Base-by-base conservation (phyloP, 2,113 vertebrate species). In the Strigops habroptila region DNA sequence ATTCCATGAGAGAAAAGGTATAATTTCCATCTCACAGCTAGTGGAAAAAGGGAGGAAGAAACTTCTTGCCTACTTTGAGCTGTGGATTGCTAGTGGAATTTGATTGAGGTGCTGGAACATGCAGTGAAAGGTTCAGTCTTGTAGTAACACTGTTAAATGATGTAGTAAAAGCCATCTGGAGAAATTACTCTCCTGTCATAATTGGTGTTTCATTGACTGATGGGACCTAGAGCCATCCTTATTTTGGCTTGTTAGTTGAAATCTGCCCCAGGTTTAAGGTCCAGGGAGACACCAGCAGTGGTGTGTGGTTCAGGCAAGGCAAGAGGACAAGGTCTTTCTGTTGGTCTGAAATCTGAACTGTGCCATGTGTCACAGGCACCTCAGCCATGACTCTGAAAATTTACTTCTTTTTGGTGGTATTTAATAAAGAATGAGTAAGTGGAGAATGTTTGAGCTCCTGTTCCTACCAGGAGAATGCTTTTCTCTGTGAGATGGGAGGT, bases 241-340 rank as follows among this genome's bases (percentile, higher is more conserved):
- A 0, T 41, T 67, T 87, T 1, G 1, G 51, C 23, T 87, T 1
- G 1, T 9, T 53, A 6, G 27, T 35, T 77, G 51, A 88, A 81
- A 65, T 49, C 14, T 86, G 25, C 28, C 18, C 8, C 5, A 9
- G 18, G 6, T 63, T 80, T 78, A 39, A 70, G 25, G 65, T 33
- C 25, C 33, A 51, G 52, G 70, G 48, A 62, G 57, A 31, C 16
- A 13, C 6, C 49, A 62, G 22, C 46, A 24, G 33, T 5, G 22
- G 23, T 2, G 0, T 4, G 16, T 0, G 7, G 3, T 31, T 81
- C 3, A 5, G 37, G 46, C 6, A 10, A 44, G 37, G 24, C 0
- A 19, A 46, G 70, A 59, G 7, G 17, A 25, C 14, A 13, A 23
- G 23, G 23, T 71, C 53, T 64, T 64, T 62, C 27, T 82, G 21